Evolutionary conservation across 1,140 invertebrate genomes (phyloP).

Genomic region (Drosophila littoralis): DNA sequence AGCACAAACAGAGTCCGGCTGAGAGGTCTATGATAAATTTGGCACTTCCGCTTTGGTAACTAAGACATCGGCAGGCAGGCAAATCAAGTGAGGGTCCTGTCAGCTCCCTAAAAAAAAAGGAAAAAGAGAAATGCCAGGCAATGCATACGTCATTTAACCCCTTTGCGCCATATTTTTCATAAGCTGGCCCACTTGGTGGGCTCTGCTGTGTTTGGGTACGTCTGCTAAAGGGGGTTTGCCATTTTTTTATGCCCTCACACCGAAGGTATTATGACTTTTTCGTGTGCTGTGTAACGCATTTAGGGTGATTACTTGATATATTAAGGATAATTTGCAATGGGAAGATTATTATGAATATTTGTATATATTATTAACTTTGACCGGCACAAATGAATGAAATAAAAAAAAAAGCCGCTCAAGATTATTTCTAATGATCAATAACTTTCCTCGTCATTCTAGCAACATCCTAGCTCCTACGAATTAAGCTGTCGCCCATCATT

Average conservation of each 20-base stretch:
- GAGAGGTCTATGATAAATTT: slow-evolving; percentile 66
- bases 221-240: background rate
- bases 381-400: too few relatives aligned
- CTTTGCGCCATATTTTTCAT: slow-evolving; percentile 82
- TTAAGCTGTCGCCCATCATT: too few relatives aligned
- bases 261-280: background rate
- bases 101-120: slow-evolving; percentile 7
- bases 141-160: slow-evolving; percentile 82
- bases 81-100: slow-evolving; percentile 49
- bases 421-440: too few relatives aligned
- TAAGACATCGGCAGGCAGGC: slow-evolving; percentile 75
- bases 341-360: too few relatives aligned
- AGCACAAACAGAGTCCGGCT: slow-evolving; percentile 50
- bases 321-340: background rate
- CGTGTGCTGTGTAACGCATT: background rate
- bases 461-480: too few relatives aligned
- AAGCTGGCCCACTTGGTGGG: slow-evolving; percentile 60
- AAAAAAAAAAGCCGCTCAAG: too few relatives aligned
- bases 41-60: slow-evolving; percentile 67
- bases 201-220: slow-evolving; percentile 11
- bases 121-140: slow-evolving; percentile 72
- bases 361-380: too few relatives aligned
- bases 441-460: too few relatives aligned
- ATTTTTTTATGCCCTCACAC: slow-evolving; percentile 3
- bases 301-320: background rate